These are phyloP conservation scores for Stenolophus ochropezus DNA, from an alignment of 2,888 invertebrate genomes.

Conservation along the genomic window DNA sequence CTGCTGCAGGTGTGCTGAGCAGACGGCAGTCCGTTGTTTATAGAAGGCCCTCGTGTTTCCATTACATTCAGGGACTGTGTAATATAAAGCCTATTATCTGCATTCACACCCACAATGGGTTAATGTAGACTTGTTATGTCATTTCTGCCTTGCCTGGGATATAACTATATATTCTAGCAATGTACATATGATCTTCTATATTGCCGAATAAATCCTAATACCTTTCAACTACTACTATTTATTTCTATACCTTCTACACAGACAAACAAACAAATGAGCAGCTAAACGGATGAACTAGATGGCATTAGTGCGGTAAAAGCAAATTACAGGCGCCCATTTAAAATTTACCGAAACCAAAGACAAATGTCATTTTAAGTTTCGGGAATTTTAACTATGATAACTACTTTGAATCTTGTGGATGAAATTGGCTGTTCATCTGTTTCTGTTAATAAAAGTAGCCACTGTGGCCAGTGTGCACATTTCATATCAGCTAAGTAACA, in stretches of 20 bases:
- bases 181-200: constrained; percentile 59
- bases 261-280: no score
- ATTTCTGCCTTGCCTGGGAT: constrained; percentile 56
- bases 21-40: background rate
- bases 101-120: constrained; percentile 43
- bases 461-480: no score
- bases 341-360: no score
- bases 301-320: no score
- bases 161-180: constrained; percentile 56
- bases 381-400: no score
- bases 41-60: constrained; percentile 27
- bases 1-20: background rate
- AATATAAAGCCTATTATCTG: constrained; percentile 59
- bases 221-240: background rate
- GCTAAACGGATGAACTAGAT: no score
- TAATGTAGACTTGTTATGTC: constrained; percentile 57
- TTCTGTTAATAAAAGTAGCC: no score
- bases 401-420: no score
- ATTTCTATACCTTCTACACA: background rate
- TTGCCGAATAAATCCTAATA: constrained; percentile 43
- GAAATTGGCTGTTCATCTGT: no score
- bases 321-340: no score
- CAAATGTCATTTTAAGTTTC: no score
- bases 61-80: constrained; percentile 49
- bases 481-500: no score